These are phyloP conservation scores for Philonicus albiceps DNA, from an alignment of 2,888 invertebrate genomes.

Conservation along the genomic window DNA sequence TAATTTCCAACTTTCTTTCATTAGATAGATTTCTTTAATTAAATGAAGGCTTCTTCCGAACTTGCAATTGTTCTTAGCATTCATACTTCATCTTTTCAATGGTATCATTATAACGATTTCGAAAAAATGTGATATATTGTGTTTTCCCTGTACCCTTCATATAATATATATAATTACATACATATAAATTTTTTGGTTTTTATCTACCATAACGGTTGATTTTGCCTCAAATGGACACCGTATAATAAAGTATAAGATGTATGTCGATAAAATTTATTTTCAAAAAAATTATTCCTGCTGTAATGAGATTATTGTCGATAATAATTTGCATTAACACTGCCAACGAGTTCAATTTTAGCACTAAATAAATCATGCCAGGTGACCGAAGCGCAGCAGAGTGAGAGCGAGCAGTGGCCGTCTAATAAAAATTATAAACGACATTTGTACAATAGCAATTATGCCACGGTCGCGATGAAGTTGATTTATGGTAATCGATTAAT, in stretches of 20 bases:
- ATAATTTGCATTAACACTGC: background rate
- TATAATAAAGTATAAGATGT: background rate
- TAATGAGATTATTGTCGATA: background rate
- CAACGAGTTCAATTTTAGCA: background rate
- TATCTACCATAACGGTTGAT: background rate
- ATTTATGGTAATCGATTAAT: slow-evolving; percentile 28
- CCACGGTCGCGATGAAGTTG: background rate
- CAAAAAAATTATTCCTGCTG: background rate
- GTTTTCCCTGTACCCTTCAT: no score
- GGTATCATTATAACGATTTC: no score
- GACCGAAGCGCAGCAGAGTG: background rate
- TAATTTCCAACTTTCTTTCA: no score
- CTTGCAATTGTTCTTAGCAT: no score
- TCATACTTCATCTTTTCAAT: no score
- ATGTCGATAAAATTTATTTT: background rate
- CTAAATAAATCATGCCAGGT: background rate
- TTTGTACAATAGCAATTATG: background rate
- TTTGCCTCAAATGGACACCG: background rate
- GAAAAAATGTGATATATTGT: no score
- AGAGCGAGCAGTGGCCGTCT: slow-evolving; percentile 1
- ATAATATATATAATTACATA: background rate
- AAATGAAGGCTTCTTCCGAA: no score
- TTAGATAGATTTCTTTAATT: no score
- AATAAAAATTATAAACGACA: background rate
- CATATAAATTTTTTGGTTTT: background rate